Evolutionary conservation across 2,113 vertebrate species (phyloP).

Genomic region (Cromileptes altivelis): DNA sequence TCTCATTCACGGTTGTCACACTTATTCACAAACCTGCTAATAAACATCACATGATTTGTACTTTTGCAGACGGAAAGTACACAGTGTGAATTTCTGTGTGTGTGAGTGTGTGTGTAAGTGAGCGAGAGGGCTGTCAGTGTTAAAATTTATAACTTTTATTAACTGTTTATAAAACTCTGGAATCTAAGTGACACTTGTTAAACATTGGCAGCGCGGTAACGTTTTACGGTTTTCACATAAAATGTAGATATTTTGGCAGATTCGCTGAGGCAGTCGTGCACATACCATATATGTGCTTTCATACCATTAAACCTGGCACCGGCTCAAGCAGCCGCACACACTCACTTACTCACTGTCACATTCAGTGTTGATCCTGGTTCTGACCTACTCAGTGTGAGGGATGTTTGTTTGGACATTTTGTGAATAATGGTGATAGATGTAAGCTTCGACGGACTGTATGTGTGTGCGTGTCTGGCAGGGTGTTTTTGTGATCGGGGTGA

Average conservation of each 20-base stretch:
- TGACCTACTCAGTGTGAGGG: conserved; percentile 50
- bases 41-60: conserved; percentile 58
- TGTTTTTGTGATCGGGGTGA: conserved; percentile 40
- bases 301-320: conserved; percentile 32
- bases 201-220: conserved; percentile 33
- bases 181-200: conserved; percentile 52
- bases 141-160: conserved; percentile 40
- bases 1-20: conserved; percentile 63
- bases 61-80: conserved; percentile 16
- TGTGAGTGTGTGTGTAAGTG: conserved; percentile 2
- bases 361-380: conserved; percentile 53
- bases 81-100: conserved; percentile 6
- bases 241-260: conserved; percentile 39
- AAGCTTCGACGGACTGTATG: conserved; percentile 6
- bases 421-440: conserved; percentile 58
- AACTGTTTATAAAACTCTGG: conserved; percentile 35
- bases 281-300: conserved; percentile 47
- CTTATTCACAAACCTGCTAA: conserved; percentile 59
- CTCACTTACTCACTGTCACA: neutral
- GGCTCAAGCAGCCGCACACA: conserved; percentile 25
- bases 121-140: neutral
- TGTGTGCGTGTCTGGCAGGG: conserved; percentile 32
- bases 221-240: conserved; percentile 55
- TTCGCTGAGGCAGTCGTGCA: conserved; percentile 21
- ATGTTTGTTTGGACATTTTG: conserved; percentile 70